Base-by-base conservation (phyloP, 1,140 invertebrate species). In the Pteromalus puparum region DNA sequence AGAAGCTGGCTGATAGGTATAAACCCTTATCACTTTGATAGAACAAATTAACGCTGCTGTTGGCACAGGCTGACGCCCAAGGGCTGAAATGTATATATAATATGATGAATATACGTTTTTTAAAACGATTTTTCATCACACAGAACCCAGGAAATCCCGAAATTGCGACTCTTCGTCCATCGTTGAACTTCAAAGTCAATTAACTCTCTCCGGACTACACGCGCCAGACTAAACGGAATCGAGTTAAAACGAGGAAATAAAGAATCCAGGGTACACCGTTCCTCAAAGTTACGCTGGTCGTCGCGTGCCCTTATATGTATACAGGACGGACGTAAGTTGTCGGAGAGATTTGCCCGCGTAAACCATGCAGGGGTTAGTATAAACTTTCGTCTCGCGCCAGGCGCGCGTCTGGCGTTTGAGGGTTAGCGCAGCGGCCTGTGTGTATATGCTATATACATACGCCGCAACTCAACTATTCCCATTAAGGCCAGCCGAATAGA, bases 181-280 rank as follows among this genome's bases (percentile, higher is more conserved):
- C 53, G 30, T 34, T 38, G 3, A 67, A 82, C 53, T 82, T 82
- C 76, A 46, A 82, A 76, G 67, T 26, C 61, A 82, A 82, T 82
- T 82, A 34, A 65, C 28, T 30, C 73, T 68, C n/a, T 26, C 6
- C 21, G 68, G 61, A 67, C 26, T 53, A 46, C 38, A 26, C 18
- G 30, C n/a, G n/a, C n/a, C n/a, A n/a, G n/a, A n/a, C 26, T 53
- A 46, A 53, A 26, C 18, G 30, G 13, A 83, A 78, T 83, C 38
- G 46, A 78, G 78, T 78, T 72, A 77, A 72, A 48, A 53, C 68
- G 15, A 53, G 75, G 70, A 78, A 76, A 83, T 70, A 78, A 78
- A 48, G 26, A 83, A 61, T 75, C 34, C n/a, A 42, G 30, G 46
- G 30, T 38, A 76, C 48, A 48, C 1, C 38, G 65, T 18, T 7